Base-by-base conservation (phyloP, 2,113 vertebrate genomes). In the Chitala chitala region DNA sequence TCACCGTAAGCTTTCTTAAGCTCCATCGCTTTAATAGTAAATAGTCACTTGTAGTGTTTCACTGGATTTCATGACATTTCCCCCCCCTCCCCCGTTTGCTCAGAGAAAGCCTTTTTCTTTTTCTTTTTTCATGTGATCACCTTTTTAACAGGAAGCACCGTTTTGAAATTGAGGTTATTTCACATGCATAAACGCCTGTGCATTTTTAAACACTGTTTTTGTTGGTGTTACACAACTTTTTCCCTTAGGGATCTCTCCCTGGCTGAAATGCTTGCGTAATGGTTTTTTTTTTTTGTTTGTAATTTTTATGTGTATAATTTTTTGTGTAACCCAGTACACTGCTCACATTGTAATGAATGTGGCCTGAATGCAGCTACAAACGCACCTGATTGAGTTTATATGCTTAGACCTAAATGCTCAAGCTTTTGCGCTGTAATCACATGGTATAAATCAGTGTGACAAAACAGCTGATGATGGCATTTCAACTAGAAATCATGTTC, bases 371-470 rank as follows among this genome's bases (percentile, higher is more conserved):
- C 17, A 38, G 2, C 31, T 50, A 90, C 84, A 90, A 85, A 86
- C 90, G 91, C 90, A 92, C 89, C 90, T 92, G 90, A 90, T 91
- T 89, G 87, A 87, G 84, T 90, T 87, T 90, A 91, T 91, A 87
- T 90, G 88, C 87, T 90, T 90, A 90, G 90, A 90, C 90, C 90
- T 88, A 89, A 87, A 33, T 5, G 69, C 22, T 44, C 4, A 9
- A 55, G 46, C 50, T 51, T 46, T 54, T 51, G 26, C 55, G n/a
- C 72, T 56, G 66, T 78, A 58, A 72, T 65, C 50, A 54, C 56
- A 12, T 69, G 26, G 38, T 31, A 44, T 58, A 22, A 64, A 76
- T 79, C 55, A 46, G 74, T 31, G 33, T 20, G 56, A 76, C 64
- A 54, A 20, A 56, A 44, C 48, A 75, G 51, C 53, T 58, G 55